These are phyloP conservation scores for Lateolabrax maculatus DNA, from an alignment of 2,797 vertebrate genomes.

Conservation along the genomic window DNA sequence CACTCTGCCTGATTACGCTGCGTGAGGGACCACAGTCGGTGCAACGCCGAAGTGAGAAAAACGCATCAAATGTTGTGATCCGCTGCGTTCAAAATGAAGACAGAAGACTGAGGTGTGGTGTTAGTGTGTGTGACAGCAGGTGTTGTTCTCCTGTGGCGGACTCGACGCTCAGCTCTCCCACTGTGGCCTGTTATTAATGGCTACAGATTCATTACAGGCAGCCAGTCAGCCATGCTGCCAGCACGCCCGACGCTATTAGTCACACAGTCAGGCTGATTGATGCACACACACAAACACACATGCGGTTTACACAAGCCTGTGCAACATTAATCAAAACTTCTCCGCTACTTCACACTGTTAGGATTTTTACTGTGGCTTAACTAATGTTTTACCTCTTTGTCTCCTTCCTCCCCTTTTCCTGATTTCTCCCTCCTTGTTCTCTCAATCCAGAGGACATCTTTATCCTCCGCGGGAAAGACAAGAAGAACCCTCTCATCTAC, in stretches of 20 bases:
- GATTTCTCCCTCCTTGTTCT: constrained; percentile 10
- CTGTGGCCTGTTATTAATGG: constrained; percentile 78
- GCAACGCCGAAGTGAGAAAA: constrained; percentile 36
- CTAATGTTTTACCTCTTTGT: constrained; percentile 25
- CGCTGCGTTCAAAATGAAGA: constrained; percentile 56
- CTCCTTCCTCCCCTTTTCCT: background rate
- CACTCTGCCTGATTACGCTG: constrained; percentile 30
- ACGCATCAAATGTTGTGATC: constrained; percentile 34
- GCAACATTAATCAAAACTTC: background rate
- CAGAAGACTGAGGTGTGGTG: constrained; percentile 42
- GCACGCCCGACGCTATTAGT: constrained; percentile 63
- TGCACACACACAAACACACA: constrained; percentile 26
- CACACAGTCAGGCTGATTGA: constrained; percentile 67
- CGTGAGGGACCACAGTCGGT: constrained; percentile 13
- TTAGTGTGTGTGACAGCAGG: constrained; percentile 66
- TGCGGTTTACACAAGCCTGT: constrained; percentile 16
- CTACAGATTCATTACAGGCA: constrained; percentile 73
- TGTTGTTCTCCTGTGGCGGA: constrained; percentile 62
- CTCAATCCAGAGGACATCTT: constrained; percentile 86
- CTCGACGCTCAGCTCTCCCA: constrained; percentile 61
- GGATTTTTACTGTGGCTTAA: constrained; percentile 2
- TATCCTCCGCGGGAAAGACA: constrained; percentile 86
- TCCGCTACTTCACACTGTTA: background rate
- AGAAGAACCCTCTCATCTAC: constrained; percentile 89
- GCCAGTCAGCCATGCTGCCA: constrained; percentile 75